Evolutionary conservation across 2,113 vertebrate genomes (phyloP).

Genomic region (Planiliza haematocheilus): DNA sequence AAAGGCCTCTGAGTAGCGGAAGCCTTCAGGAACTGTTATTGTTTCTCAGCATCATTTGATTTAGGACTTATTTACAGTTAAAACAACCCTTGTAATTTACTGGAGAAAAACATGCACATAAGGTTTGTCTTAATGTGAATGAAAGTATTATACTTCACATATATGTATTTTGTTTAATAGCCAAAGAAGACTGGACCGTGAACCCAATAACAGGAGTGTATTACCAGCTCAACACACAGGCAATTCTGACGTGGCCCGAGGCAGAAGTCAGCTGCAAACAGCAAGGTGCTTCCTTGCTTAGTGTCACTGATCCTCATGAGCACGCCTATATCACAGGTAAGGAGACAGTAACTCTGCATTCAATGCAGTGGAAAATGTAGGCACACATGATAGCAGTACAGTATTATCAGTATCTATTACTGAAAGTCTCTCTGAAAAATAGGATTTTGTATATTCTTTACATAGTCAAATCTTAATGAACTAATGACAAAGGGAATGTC

Average conservation of each 20-base stretch:
- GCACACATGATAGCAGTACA: not conserved
- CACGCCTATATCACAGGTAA: slow-evolving; percentile 89
- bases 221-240: slow-evolving; percentile 88
- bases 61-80: no score
- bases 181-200: slow-evolving; percentile 82
- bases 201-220: slow-evolving; percentile 83
- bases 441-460: no score
- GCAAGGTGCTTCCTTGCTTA: slow-evolving; percentile 85
- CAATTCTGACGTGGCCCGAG: slow-evolving; percentile 89
- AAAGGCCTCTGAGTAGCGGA: no score
- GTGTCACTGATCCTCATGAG: slow-evolving; percentile 88
- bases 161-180: not conserved
- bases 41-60: no score
- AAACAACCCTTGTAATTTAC: no score
- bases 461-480: no score
- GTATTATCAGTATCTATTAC: not conserved
- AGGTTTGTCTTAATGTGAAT: not conserved
- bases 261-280: slow-evolving; percentile 92
- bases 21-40: no score
- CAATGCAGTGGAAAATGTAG: not conserved
- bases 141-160: not conserved
- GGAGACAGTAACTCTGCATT: slow-evolving; percentile 6
- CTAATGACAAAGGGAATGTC: no score
- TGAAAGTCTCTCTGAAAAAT: no score
- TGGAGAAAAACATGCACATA: no score